These are phyloP conservation scores for Naso thynnoides DNA, from an alignment of 2,797 vertebrate species.

Conservation along the genomic window DNA sequence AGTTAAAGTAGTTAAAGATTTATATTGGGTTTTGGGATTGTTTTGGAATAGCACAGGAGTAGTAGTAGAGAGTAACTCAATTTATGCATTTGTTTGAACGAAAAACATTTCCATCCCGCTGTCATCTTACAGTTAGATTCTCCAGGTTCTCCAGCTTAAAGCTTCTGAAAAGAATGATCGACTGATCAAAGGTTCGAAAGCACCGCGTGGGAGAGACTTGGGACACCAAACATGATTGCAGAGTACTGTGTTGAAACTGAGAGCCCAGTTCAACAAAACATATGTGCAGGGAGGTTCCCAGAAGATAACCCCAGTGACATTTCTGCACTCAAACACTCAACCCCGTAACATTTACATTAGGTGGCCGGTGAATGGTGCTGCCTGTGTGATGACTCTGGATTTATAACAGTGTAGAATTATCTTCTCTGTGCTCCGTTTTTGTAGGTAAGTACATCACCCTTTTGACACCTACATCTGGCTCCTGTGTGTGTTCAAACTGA, in stretches of 20 bases:
- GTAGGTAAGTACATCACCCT: slow-evolving; percentile 7
- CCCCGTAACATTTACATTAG: slow-evolving; percentile 47
- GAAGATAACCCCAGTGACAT: slow-evolving; percentile 63
- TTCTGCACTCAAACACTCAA: slow-evolving; percentile 48
- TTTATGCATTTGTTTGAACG: neutral
- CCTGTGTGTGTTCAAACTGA: slow-evolving; percentile 22
- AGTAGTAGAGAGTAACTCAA: neutral
- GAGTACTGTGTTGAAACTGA: neutral
- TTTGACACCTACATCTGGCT: slow-evolving; percentile 25
- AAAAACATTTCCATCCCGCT: neutral
- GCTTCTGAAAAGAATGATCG: neutral
- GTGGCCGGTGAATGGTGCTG: slow-evolving; percentile 44
- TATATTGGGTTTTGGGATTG: neutral
- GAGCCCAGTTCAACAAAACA: slow-evolving; percentile 45
- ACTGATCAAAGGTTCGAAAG: slow-evolving; percentile 2
- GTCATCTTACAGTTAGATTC: neutral
- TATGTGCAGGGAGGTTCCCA: slow-evolving; percentile 42
- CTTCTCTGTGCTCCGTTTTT: slow-evolving; percentile 28
- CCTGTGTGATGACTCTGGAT: slow-evolving; percentile 41
- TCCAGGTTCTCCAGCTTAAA: neutral
- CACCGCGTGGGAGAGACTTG: neutral
- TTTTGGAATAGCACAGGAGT: slow-evolving; percentile 3
- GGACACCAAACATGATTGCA: neutral
- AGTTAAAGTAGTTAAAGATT: neutral
- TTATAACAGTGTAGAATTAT: slow-evolving; percentile 22